phyloP scores from a whole-genome alignment of 2,113 vertebrate genomes.

The Meriones unguiculatus region DNA sequence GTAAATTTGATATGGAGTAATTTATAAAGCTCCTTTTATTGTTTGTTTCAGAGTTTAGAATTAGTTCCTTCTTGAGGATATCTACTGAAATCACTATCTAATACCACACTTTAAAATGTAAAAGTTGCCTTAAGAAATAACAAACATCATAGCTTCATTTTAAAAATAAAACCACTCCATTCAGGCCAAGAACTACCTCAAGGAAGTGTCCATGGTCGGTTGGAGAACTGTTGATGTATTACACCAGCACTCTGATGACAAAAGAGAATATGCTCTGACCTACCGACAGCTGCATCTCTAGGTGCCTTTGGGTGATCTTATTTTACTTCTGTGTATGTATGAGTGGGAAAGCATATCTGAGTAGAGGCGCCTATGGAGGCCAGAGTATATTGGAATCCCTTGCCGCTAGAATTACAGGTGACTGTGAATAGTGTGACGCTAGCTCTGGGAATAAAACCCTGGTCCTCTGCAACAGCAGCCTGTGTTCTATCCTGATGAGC shows the following conservation, averaged over 20 bases:
- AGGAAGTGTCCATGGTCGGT: neutral
- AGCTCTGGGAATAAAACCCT: neutral
- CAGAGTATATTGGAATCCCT: neutral
- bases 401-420: neutral
- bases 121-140: constrained; percentile 29
- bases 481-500: neutral
- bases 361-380: neutral
- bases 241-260: neutral
- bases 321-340: neutral
- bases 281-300: neutral
- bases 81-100: neutral
- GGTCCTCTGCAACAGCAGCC: neutral
- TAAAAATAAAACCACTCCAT: neutral
- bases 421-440: neutral
- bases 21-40: neutral
- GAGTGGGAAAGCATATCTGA: neutral
- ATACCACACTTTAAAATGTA: neutral
- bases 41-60: constrained; percentile 9
- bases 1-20: neutral
- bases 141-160: neutral
- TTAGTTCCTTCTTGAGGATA: neutral
- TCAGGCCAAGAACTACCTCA: neutral
- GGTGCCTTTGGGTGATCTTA: neutral
- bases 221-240: neutral
- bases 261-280: neutral